A percentile compares a stretch with the other conserved stretches of the same genome.
Evolutionary conservation across 1,140 invertebrate genomes (phyloP).

Genomic region (Orussus abietinus): DNA sequence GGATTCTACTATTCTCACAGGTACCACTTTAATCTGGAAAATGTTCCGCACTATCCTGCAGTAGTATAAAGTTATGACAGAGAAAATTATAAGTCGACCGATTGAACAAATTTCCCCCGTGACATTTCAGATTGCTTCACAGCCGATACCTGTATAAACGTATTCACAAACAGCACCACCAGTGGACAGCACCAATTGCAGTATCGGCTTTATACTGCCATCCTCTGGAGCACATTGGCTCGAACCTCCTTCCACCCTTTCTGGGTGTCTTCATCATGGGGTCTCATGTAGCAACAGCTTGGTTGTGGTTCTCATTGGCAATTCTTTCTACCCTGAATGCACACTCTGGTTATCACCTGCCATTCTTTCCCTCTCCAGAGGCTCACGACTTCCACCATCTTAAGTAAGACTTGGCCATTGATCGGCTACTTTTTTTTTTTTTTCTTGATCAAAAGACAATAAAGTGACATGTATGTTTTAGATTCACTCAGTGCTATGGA

Average conservation of each 20-base stretch:
- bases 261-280: slow-evolving; percentile 77
- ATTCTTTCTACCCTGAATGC: slow-evolving; percentile 78
- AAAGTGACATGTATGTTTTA: slow-evolving; percentile 37
- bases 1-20: slow-evolving; percentile 86
- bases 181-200: slow-evolving; percentile 82
- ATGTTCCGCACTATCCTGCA: slow-evolving; percentile 1
- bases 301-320: slow-evolving; percentile 79
- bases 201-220: slow-evolving; percentile 84
- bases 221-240: slow-evolving; percentile 81
- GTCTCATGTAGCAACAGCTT: slow-evolving; percentile 77
- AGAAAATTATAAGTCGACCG: background rate
- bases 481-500: slow-evolving; percentile 83
- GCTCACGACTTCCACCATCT: slow-evolving; percentile 89
- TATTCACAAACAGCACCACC: slow-evolving; percentile 84
- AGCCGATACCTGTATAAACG: slow-evolving; percentile 72
- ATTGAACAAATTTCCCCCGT: slow-evolving; percentile 4
- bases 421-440: slow-evolving; percentile 1
- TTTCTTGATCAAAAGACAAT: slow-evolving; percentile 6
- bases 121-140: slow-evolving; percentile 66
- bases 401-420: slow-evolving; percentile 62
- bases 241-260: slow-evolving; percentile 76
- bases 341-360: slow-evolving; percentile 86
- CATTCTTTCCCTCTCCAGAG: slow-evolving; percentile 85
- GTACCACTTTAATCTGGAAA: slow-evolving; percentile 39
- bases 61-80: too few relatives aligned